phyloP scores from a whole-genome alignment of 2,797 vertebrate species.

The Psittacula derbiana region DNA sequence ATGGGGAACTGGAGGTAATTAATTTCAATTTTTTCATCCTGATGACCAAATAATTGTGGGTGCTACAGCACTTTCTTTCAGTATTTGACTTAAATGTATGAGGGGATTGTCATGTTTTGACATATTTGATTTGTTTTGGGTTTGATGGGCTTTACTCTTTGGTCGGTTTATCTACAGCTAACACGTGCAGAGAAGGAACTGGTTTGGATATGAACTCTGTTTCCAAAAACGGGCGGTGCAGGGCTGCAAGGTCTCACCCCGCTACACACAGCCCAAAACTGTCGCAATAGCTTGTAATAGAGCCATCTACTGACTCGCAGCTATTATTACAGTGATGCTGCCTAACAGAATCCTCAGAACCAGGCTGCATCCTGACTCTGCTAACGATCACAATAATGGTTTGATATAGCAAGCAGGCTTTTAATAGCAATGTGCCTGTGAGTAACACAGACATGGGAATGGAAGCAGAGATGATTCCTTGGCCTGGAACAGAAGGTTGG shows the following conservation, averaged over 20 bases:
- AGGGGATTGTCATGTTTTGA: background rate
- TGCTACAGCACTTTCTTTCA: background rate
- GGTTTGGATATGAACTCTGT: background rate
- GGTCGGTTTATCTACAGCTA: background rate
- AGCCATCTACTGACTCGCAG: slow-evolving; percentile 34
- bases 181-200: background rate
- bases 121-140: background rate
- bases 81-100: background rate
- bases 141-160: background rate
- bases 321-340: background rate
- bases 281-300: background rate
- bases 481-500: slow-evolving; percentile 56
- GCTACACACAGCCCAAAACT: background rate
- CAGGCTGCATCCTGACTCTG: background rate
- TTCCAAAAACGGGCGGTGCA: background rate
- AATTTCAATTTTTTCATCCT: background rate
- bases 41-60: background rate
- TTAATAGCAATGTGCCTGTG: background rate
- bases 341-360: background rate
- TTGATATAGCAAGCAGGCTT: background rate
- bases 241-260: background rate
- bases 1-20: background rate
- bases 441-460: background rate
- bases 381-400: background rate
- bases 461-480: slow-evolving; percentile 43